Evolutionary conservation across 2,888 invertebrate species (phyloP).

Genomic region (Phengaris arion): DNA sequence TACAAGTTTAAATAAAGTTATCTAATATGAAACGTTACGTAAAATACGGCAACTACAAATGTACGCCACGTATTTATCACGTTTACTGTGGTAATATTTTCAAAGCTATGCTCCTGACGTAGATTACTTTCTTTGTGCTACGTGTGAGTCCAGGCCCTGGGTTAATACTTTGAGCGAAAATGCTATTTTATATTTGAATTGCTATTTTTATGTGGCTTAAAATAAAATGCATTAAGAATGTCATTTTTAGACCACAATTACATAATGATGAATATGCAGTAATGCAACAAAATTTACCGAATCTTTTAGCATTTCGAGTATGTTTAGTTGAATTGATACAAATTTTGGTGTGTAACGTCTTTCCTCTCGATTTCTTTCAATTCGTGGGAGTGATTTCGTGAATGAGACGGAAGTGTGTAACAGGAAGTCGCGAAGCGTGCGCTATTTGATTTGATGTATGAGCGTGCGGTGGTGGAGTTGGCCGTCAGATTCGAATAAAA

Average conservation of each 20-base stretch:
- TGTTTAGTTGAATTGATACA: no score
- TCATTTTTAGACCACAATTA: background rate
- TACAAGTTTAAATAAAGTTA: conserved; percentile 42
- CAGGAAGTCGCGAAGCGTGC: no score
- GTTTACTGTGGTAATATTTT: conserved; percentile 64
- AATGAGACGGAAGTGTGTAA: no score
- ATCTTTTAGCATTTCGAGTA: no score
- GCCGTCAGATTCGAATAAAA: no score
- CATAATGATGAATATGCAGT: background rate
- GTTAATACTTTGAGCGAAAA: conserved; percentile 40
- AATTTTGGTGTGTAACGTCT: no score
- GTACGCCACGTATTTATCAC: conserved; percentile 63
- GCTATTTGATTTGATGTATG: no score
- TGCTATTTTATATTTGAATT: conserved; percentile 34
- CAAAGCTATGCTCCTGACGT: conserved; percentile 66
- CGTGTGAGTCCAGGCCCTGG: conserved; percentile 42
- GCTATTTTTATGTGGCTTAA: conserved; percentile 27
- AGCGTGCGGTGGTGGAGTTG: no score
- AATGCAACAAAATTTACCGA: background rate
- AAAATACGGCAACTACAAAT: conserved; percentile 58
- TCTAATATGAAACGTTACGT: conserved; percentile 48
- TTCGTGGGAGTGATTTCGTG: no score
- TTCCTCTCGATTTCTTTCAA: no score
- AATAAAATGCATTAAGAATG: no score
- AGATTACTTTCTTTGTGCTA: conserved; percentile 64